A percentile compares a stretch with the other conserved stretches of the same genome.
Evolutionary conservation across 2,113 vertebrate genomes (phyloP).

Genomic region (cattle (Bos taurus)): DNA sequence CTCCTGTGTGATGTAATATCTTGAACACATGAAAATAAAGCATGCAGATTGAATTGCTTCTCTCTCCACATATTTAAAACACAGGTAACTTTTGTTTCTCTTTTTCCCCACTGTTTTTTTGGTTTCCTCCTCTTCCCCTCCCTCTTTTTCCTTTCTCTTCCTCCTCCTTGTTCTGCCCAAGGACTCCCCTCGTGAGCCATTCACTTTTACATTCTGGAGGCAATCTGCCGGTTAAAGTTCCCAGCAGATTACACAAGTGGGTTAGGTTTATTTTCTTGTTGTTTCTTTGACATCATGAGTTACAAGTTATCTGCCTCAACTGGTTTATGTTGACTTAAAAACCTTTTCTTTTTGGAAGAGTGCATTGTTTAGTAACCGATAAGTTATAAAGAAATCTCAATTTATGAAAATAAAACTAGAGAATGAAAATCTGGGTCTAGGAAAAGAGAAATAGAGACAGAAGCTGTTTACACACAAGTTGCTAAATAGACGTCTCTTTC

Average conservation of each 20-base stretch:
- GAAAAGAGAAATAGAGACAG: background rate
- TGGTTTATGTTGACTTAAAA: background rate
- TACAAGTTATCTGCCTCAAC: background rate
- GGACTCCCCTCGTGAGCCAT: background rate
- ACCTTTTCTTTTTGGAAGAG: background rate
- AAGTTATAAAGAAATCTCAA: background rate
- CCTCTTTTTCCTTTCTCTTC: background rate
- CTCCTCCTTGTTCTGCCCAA: background rate
- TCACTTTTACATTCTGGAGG: conserved; percentile 15
- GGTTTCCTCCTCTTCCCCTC: background rate
- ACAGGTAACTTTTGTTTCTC: background rate
- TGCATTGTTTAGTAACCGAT: background rate
- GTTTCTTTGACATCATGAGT: background rate
- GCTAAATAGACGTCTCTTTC: background rate
- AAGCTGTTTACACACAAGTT: background rate
- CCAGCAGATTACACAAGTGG: background rate
- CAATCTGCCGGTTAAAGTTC: background rate
- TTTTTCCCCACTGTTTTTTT: background rate
- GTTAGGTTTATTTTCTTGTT: conserved; percentile 32
- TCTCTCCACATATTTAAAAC: background rate
- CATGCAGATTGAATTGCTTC: background rate
- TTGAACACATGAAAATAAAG: conserved; percentile 33
- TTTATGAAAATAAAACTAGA: background rate
- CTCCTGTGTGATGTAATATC: conserved; percentile 54
- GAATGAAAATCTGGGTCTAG: background rate